Conservation (phyloP, 2,113 vertebrate species). For the Leptobrachium ailaonicum region DNA sequence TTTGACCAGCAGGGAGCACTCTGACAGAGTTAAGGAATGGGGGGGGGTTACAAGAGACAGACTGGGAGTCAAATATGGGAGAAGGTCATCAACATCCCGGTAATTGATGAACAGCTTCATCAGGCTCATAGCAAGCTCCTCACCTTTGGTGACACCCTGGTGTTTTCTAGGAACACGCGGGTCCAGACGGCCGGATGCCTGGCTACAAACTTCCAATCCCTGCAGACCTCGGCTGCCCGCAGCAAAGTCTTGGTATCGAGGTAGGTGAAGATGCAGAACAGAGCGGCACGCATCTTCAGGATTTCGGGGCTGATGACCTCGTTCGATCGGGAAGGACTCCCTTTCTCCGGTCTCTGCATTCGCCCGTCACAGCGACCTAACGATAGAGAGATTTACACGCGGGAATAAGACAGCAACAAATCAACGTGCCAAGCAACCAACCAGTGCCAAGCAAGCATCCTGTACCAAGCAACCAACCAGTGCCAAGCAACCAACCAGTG, state of each 20-base stretch:
- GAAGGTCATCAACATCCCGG: too few species aligned
- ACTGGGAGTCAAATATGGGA: neutral
- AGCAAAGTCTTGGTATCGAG: constrained; percentile 93
- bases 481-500: too few species aligned
- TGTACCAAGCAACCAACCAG: too few species aligned
- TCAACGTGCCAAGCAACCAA: too few species aligned
- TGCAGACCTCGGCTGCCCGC: constrained; percentile 86
- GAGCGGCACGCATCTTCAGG: constrained; percentile 93
- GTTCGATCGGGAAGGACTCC: constrained; percentile 81
- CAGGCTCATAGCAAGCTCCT: neutral
- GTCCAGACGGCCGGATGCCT: constrained; percentile 96
- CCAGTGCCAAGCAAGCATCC: too few species aligned
- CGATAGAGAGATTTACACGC: too few species aligned
- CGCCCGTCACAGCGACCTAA: constrained; percentile 53
- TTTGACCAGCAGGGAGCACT: too few species aligned
- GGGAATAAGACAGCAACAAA: too few species aligned
- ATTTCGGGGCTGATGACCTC: constrained; percentile 97
- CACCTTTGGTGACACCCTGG: constrained; percentile 93
- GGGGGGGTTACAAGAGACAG: neutral
- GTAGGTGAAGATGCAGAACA: constrained; percentile 98
- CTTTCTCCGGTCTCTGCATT: constrained; percentile 74
- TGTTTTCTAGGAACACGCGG: constrained; percentile 90
- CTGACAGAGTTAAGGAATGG: neutral
- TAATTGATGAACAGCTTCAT: too few species aligned
- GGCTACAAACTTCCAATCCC: constrained; percentile 95